phyloP scores from a whole-genome alignment of 2,113 vertebrate genomes.

The Sinosuthora webbiana region DNA sequence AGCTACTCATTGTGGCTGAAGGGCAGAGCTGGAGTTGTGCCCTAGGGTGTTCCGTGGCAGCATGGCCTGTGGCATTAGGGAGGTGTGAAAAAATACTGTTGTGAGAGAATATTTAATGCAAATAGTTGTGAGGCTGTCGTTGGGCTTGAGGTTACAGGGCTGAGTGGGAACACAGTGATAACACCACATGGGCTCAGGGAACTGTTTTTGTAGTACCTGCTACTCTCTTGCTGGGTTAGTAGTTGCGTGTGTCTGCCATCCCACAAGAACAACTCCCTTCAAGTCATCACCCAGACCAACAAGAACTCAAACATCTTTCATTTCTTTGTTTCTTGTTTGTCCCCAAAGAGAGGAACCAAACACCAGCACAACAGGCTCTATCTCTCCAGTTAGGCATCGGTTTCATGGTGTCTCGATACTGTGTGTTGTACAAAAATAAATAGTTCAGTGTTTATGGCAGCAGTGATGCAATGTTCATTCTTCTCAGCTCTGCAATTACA shows the following conservation, averaged over 20 bases:
- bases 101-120: neutral
- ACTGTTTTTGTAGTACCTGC: neutral
- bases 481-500: constrained; percentile 19
- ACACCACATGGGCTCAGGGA: neutral
- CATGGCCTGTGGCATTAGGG: rapidly evolving
- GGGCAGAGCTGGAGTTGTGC: neutral
- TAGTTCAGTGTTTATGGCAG: neutral
- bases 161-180: neutral
- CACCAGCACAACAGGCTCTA: neutral
- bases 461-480: constrained; percentile 39
- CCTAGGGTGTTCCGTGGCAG: rapidly evolving
- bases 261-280: neutral
- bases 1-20: neutral
- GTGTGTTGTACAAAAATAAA: neutral
- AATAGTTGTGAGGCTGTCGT: neutral
- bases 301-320: neutral
- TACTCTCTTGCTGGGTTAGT: neutral
- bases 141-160: neutral
- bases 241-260: neutral
- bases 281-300: neutral
- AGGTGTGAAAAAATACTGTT: neutral
- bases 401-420: neutral
- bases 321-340: neutral
- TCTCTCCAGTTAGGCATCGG: neutral
- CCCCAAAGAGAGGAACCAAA: neutral